A percentile compares a stretch with the other conserved stretches of the same genome.
Conservation (phyloP, 2,113 vertebrate genomes). For the Petroica traversi region DNA sequence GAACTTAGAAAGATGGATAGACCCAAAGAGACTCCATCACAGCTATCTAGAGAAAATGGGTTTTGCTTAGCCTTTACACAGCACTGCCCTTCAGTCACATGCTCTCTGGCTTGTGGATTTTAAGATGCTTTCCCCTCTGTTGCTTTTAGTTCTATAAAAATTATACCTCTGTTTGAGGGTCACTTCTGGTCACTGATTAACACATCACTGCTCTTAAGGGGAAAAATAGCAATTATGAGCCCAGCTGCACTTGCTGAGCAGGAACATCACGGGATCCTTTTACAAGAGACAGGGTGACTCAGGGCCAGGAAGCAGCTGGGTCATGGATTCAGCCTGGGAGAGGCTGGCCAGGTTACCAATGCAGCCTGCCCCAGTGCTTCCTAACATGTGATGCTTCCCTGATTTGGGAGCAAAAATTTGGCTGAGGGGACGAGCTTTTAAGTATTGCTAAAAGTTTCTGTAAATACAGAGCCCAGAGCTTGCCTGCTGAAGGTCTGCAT, state of each 20-base stretch:
- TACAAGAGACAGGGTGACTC: neutral
- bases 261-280: neutral
- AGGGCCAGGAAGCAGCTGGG: neutral
- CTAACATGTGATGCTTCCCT: neutral
- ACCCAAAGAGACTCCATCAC: neutral
- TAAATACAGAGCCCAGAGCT: neutral
- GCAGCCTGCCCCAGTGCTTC: neutral
- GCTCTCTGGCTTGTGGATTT: neutral
- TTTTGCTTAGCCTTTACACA: rapidly evolving
- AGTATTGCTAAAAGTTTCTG: neutral
- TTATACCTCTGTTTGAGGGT: neutral
- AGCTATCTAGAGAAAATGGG: neutral
- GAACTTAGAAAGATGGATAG: neutral
- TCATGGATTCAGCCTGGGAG: neutral
- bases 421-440: neutral
- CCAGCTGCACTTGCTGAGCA: neutral
- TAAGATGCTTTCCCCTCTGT: neutral
- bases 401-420: neutral
- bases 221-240: neutral
- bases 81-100: neutral
- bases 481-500: neutral
- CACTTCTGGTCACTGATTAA: neutral
- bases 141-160: neutral
- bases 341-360: neutral
- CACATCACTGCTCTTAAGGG: neutral